These are phyloP conservation scores for Polydrusus tereticollis DNA, from an alignment of 2,888 invertebrate species.

Conservation along the genomic window DNA sequence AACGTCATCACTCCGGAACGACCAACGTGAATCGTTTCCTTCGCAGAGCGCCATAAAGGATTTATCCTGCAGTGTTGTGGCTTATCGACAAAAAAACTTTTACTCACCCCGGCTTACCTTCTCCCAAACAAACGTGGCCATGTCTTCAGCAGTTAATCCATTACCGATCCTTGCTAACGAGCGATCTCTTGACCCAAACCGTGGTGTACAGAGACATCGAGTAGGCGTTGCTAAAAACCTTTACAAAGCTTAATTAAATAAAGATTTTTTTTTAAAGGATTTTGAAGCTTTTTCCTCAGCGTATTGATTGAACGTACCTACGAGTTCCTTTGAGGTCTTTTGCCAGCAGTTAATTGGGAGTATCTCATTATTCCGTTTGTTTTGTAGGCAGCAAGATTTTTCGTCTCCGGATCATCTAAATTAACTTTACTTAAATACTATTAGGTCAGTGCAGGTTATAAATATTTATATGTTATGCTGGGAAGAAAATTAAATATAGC, in stretches of 20 bases:
- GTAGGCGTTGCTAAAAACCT: slow-evolving; percentile 46
- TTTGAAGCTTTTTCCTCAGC: slow-evolving; percentile 18
- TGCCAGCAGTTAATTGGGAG: not conserved
- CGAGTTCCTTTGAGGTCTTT: slow-evolving; percentile 8
- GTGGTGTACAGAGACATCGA: slow-evolving; percentile 38
- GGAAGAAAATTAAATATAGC: no score
- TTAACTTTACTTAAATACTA: no score
- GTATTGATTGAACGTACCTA: slow-evolving; percentile 20
- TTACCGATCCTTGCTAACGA: slow-evolving; percentile 42
- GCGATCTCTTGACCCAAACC: slow-evolving; percentile 43
- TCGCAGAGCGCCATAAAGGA: no score
- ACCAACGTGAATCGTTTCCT: no score
- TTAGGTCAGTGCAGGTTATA: no score
- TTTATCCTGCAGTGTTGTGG: no score
- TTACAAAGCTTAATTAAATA: slow-evolving; percentile 47
- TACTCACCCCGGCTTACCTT: not conserved
- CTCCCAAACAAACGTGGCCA: slow-evolving; percentile 28
- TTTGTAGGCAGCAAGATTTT: no score
- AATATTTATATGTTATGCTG: no score
- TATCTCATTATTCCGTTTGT: no score
- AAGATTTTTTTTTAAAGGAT: slow-evolving; percentile 31
- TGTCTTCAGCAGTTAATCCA: slow-evolving; percentile 43
- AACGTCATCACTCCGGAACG: no score
- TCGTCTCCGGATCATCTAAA: no score
- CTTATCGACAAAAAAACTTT: no score